A percentile compares a stretch with the other conserved stretches of the same genome.
phyloP scores from a whole-genome alignment of 2,888 invertebrate species.

The Pyrochroa serraticornis region DNA sequence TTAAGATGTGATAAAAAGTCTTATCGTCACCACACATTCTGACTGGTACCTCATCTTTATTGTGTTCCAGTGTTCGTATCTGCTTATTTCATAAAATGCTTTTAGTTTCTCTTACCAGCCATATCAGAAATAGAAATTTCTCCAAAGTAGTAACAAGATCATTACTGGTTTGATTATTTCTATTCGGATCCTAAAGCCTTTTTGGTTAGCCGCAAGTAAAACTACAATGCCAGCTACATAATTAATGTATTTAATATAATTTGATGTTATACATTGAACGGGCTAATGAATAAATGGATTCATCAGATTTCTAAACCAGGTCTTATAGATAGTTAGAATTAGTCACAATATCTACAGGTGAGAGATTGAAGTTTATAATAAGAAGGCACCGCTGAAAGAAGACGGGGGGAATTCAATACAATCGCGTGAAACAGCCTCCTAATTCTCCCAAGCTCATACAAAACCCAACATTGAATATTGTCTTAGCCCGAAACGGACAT shows the following conservation, averaged over 20 bases:
- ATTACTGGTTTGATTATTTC: too few relatives aligned
- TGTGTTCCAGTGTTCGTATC: too few relatives aligned
- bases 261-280: constrained; percentile 50
- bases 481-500: constrained; percentile 1
- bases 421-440: constrained; percentile 41
- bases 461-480: constrained; percentile 6
- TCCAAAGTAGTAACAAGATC: too few relatives aligned
- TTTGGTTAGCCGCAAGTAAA: background rate
- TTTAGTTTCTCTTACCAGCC: too few relatives aligned
- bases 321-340: constrained; percentile 35
- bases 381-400: constrained; percentile 62
- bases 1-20: too few relatives aligned
- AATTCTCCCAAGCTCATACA: constrained; percentile 8
- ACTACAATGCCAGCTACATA: constrained; percentile 45
- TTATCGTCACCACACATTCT: too few relatives aligned
- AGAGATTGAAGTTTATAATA: constrained; percentile 56
- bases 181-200: too few relatives aligned
- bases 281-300: constrained; percentile 27
- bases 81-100: too few relatives aligned
- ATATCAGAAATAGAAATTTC: too few relatives aligned
- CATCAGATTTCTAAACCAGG: constrained; percentile 29
- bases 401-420: constrained; percentile 55
- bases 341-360: constrained; percentile 52
- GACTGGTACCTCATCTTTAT: too few relatives aligned
- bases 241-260: constrained; percentile 46